Percentiles rank a stretch among this genome's conserved stretches.
phyloP scores from a whole-genome alignment of 2,888 invertebrate species.

The Scaptomyza caliginosa region DNA sequence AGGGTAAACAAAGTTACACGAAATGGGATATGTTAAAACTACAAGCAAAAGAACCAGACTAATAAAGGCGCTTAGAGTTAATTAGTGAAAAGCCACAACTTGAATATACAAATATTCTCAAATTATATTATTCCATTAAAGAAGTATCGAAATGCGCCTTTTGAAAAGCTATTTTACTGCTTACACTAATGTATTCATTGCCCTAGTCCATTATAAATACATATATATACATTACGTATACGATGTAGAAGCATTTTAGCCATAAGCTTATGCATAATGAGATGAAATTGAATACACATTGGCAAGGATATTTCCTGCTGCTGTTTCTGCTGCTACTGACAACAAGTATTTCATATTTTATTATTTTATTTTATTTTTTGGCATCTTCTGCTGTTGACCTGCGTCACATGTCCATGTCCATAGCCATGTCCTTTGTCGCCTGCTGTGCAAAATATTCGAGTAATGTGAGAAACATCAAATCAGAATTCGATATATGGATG shows the following conservation, averaged over 20 bases:
- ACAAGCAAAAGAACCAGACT: slow-evolving; percentile 1
- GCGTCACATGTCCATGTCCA: slow-evolving; percentile 31
- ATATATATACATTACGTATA: slow-evolving; percentile 25
- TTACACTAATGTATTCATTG: slow-evolving; percentile 28
- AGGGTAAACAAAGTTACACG: neutral
- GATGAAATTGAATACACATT: slow-evolving; percentile 52
- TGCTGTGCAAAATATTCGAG: slow-evolving; percentile 49
- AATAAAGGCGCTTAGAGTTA: slow-evolving; percentile 11
- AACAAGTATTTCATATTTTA: slow-evolving; percentile 29
- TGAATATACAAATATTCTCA: neutral
- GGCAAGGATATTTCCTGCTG: slow-evolving; percentile 7
- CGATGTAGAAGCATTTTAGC: slow-evolving; percentile 7
- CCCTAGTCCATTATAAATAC: slow-evolving; percentile 20
- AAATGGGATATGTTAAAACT: neutral
- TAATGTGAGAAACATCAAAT: slow-evolving; percentile 47
- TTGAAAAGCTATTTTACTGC: slow-evolving; percentile 26
- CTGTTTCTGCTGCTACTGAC: slow-evolving; percentile 25
- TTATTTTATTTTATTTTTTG: neutral
- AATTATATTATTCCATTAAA: slow-evolving; percentile 3
- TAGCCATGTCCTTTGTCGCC: slow-evolving; percentile 29
- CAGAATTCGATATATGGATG: slow-evolving; percentile 54
- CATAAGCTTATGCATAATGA: slow-evolving; percentile 42
- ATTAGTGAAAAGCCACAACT: slow-evolving; percentile 2
- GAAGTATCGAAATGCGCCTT: neutral
- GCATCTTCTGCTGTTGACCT: slow-evolving; percentile 49